Conservation (phyloP, 2,797 vertebrate genomes). For the Neoniphon sammara region DNA sequence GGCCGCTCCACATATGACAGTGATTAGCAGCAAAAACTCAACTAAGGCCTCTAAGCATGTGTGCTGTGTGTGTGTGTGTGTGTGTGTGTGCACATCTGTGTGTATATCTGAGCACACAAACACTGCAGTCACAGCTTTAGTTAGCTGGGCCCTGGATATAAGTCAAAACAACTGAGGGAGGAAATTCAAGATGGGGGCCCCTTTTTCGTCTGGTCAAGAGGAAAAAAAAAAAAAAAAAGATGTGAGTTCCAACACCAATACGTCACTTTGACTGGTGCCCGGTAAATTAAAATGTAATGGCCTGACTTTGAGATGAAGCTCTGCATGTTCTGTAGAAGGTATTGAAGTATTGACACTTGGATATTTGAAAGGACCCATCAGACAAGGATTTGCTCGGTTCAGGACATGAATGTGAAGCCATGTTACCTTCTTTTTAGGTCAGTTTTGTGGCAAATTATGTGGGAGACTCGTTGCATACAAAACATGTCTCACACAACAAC, state of each 20-base stretch:
- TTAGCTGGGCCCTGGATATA: constrained; percentile 48
- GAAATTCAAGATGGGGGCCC: constrained; percentile 63
- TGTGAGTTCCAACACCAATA: constrained; percentile 24
- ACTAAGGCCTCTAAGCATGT: constrained; percentile 25
- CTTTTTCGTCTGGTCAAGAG: constrained; percentile 59
- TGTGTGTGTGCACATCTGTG: background rate
- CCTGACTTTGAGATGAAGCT: constrained; percentile 19
- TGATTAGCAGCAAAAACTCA: constrained; percentile 70
- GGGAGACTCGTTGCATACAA: background rate
- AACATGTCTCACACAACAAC: background rate
- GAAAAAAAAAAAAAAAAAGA: constrained; percentile 27
- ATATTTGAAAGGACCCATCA: background rate
- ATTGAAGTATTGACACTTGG: constrained; percentile 1
- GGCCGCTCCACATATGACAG: constrained; percentile 73
- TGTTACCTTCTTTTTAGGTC: background rate
- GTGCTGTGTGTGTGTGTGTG: constrained; percentile 1
- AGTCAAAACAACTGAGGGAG: constrained; percentile 62
- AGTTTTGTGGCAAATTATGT: background rate
- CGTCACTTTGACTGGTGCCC: constrained; percentile 34
- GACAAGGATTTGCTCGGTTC: constrained; percentile 14
- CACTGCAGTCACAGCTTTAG: constrained; percentile 49
- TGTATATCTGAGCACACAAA: constrained; percentile 25
- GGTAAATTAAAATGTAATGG: constrained; percentile 35
- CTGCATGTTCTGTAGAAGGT: background rate
- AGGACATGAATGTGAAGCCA: background rate